Conservation (phyloP, 1,140 invertebrate genomes). For the Caligus rogercresseyi region DNA sequence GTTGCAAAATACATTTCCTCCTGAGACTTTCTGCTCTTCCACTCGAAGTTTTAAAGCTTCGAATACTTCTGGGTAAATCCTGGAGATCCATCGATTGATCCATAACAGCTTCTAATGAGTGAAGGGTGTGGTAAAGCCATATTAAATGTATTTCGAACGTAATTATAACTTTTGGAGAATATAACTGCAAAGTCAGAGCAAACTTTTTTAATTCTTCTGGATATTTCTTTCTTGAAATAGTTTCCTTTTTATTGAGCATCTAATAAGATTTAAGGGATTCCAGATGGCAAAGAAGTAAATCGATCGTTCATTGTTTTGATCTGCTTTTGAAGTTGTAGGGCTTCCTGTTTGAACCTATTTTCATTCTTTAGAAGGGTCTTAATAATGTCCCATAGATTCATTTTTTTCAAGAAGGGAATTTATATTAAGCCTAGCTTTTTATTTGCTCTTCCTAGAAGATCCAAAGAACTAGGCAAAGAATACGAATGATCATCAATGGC, state of each 20-base stretch:
- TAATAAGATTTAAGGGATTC: background rate
- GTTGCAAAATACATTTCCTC: constrained; percentile 21
- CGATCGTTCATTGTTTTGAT: background rate
- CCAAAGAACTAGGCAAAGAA: background rate
- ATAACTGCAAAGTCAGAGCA: constrained; percentile 5
- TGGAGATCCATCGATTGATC: constrained; percentile 2
- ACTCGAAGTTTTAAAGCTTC: background rate
- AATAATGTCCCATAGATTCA: background rate
- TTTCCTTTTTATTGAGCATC: background rate
- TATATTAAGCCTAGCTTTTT: background rate
- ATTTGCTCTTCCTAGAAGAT: background rate
- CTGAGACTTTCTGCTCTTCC: background rate
- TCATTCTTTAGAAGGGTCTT: background rate
- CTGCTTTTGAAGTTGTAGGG: background rate
- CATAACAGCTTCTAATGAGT: background rate
- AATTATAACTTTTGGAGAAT: constrained; percentile 4
- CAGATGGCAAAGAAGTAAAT: background rate
- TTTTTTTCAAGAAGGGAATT: background rate
- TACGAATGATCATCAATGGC: background rate
- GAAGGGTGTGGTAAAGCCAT: background rate
- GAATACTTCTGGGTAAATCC: background rate
- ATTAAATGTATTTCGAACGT: constrained; percentile 2
- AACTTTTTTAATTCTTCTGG: constrained; percentile 4
- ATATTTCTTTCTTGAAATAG: background rate
- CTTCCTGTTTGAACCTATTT: background rate